Base-by-base conservation (phyloP, 2,888 invertebrate genomes). In the Tuta absoluta region DNA sequence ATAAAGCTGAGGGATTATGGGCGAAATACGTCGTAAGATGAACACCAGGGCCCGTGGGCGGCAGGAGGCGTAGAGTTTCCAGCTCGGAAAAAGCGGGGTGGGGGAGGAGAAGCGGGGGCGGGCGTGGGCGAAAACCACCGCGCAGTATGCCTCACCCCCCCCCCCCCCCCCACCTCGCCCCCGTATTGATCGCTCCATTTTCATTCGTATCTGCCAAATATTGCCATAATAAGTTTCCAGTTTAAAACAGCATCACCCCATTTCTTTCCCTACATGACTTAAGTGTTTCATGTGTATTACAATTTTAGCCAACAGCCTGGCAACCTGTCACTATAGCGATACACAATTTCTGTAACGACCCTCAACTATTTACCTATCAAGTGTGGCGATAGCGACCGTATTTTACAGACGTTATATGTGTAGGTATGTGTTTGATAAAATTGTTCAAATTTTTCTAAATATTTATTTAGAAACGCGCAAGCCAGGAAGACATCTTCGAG, bases 171-270 rank as follows among this genome's bases (percentile, higher is more conserved):
- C 68, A n/a, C 77, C 53, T 89, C 70, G 78, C 77, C 78, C 71
- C 72, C 68, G 80, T 91, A 91, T 91, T 89, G 91, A 91, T 91
- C 89, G 89, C 75, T 74, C 73, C 79, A 82, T 82, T 84, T 86
- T 82, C 79, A 80, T 81, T 84, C 79, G 80, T 53, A 53, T 53
- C 84, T 82, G 75, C 78, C 77, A 84, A 86, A 87, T 85, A 84
- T 83, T 85, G 74, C 75, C 74, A 76, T 72, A 75, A 79, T 80
- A 79, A 77, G n/a, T n/a, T n/a, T 75, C 71, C 70, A 69, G 3
- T 1, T 21, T 24, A 3, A 53, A 24, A 53, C 21, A 7, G 23
- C 12, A 51, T 12, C 5, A 23, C 10, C 2, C 10, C 45, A 45
- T 8, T 45, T 45, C 14, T 8, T n/a, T 12, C n/a, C 4, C 51